Evolutionary conservation across 2,888 invertebrate genomes (phyloP), one percentile per base, ranked within the genome.

Genomic region (Plebejus argus): DNA sequence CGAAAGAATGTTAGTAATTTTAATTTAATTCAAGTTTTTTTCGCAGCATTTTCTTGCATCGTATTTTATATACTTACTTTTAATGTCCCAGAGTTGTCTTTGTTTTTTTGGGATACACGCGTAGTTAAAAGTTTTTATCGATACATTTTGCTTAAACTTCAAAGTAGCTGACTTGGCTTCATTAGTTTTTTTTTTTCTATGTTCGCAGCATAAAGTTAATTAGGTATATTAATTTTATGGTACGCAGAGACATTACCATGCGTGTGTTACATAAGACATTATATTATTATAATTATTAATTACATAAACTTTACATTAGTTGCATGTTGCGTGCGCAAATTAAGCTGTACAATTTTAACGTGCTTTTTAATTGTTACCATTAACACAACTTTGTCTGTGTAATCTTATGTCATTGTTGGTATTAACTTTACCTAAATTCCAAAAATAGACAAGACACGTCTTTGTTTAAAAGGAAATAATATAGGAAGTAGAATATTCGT

Each of bases 251-350:
- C 15, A 66, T 33, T 66, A 61, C n/a, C 61, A 66, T 66, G 66
- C 66, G 28, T 28, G 15, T 15, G 28, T 66, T 66, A 66, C 18
- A 66, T 66, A 66, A 66, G 66, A 33, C 18, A 33, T 66, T 66
- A 66, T 18, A 18, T 2, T 28, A 28, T 28, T 66, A 66, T 66
- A 15, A 33, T 66, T 33, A 66, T 66, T 66, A 66, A 66, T 66
- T 66, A 66, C 66, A 66, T 66, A 79, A 70, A 66, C 23, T 61
- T 75, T 72, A 66, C 49, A 39, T 76, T 61, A 76, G 23, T 58
- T 39, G 58, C 18, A 6, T 66, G 18, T 66, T 66, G 28, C 66
- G 66, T 66, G 66, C 66, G 66, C 66, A 33, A 33, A 66, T 66
- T 66, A 66, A 28, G 28, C 66, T 66, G 18, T 66, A 66, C 18